Evolutionary conservation across 2,888 invertebrate genomes (phyloP).

Genomic region (Sepiola atlantica): DNA sequence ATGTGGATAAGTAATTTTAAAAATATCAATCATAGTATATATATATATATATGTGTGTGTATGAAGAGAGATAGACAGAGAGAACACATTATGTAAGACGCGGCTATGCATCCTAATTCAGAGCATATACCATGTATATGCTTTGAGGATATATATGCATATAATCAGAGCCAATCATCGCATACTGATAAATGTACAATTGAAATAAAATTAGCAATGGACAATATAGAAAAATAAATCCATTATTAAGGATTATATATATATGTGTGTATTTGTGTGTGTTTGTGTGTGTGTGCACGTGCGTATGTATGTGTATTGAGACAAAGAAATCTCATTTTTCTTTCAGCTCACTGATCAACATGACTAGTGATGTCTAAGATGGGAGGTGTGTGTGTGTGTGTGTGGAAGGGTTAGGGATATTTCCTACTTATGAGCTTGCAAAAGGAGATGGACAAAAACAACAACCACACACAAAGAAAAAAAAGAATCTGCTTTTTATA

Average conservation of each 20-base stretch:
- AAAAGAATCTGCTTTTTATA: background rate
- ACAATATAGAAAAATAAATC: conserved; percentile 19
- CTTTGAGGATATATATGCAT: background rate
- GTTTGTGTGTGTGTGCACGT: too few relatives aligned
- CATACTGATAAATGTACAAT: conserved; percentile 32
- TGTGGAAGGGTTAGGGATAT: conserved; percentile 16
- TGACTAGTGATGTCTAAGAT: conserved; percentile 32
- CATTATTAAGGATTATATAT: background rate
- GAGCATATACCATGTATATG: too few relatives aligned
- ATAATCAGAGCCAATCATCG: background rate
- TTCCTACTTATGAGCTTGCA: conserved; percentile 22
- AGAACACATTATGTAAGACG: background rate
- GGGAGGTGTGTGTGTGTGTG: background rate
- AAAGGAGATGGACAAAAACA: background rate
- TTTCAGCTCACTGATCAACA: conserved; percentile 10
- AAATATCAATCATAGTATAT: too few relatives aligned
- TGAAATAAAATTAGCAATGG: conserved; percentile 1
- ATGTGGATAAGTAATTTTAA: too few relatives aligned
- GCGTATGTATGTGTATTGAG: background rate
- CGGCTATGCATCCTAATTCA: background rate
- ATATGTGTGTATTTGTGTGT: background rate
- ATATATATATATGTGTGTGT: background rate
- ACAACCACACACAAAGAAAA: background rate
- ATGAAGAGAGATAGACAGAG: background rate
- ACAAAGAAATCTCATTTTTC: background rate